Base-by-base conservation (phyloP, 2,888 invertebrate genomes). In the Drosophila recens region DNA sequence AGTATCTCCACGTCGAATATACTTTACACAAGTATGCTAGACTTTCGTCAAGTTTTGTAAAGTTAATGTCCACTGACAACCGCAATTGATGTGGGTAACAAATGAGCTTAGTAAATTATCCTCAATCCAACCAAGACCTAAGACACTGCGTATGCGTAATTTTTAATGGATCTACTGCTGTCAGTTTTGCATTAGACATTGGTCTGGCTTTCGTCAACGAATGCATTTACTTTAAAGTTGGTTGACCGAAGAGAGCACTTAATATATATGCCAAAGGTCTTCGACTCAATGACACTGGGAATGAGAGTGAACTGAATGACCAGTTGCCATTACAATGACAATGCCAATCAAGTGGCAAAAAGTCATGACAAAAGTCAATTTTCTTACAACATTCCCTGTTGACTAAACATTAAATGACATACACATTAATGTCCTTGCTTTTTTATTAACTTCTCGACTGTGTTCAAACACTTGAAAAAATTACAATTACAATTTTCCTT, bases 91-190 rank as follows among this genome's bases (percentile, higher is more conserved):
- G 67, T 53, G 76, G 59, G 52, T 57, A 48, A 36, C 46, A 33
- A 45, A 57, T 33, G 27, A 64, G 58, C 64, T 64, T 48, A 34
- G 11, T 52, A 56, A 67, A 63, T 49, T 48, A 56, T 57, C 20
- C 53, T 23, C 56, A 56, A 46, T 56, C 15, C 33, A 4, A 23
- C 5, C 27, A 27, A 13, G 53, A 1, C 42, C 27, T 23, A n/a
- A n/a, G n/a, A 75, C 30, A 43, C 49, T 54, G 67, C 76, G 76
- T 76, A 75, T 75, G 57, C 76, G 67, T 46, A 75, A 75, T 75
- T 75, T 75, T 58, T 62, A 38, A 36, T 53, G 52, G 45, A 43
- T 42, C 46, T 42, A 23, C n/a, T 36, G 10, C 42, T 62, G 57
- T 53, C 56, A 40, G 20, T 4, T 53, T 15, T 33, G 17, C 42